A percentile compares a stretch with the other conserved stretches of the same genome.
phyloP scores from a whole-genome alignment of 2,113 vertebrate genomes.

The Probosciger aterrimus region DNA sequence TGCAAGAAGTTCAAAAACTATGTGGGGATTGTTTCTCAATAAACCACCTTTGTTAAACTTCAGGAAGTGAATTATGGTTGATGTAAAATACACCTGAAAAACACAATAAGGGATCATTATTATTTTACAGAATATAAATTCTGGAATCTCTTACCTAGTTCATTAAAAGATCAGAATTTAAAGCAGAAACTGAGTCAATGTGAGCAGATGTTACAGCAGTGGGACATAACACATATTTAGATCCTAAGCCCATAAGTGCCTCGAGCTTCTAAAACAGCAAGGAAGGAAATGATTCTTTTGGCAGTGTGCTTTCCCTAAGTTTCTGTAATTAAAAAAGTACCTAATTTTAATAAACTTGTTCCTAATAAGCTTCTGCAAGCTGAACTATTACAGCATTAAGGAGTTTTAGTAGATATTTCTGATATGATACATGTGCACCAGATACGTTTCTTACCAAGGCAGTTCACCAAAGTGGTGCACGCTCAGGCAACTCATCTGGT shows the following conservation, averaged over 20 bases:
- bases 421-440: neutral
- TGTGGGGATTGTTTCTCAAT: neutral
- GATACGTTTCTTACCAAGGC: neutral
- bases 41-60: neutral
- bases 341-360: neutral
- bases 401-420: neutral
- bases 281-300: neutral
- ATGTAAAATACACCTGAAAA: neutral
- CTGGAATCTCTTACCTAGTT: neutral
- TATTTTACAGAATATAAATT: neutral
- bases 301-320: neutral
- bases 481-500: neutral
- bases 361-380: neutral
- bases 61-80: neutral
- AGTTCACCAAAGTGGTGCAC: neutral
- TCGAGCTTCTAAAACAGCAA: neutral
- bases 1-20: neutral
- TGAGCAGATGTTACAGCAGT: neutral
- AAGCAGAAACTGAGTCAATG: neutral
- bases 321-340: neutral
- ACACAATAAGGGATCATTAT: neutral
- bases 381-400: neutral
- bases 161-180: neutral
- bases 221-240: neutral
- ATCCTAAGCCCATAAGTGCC: neutral